These are phyloP conservation scores for Callyntrura guangdongensis DNA, from an alignment of 2,888 invertebrate genomes.

Conservation along the genomic window DNA sequence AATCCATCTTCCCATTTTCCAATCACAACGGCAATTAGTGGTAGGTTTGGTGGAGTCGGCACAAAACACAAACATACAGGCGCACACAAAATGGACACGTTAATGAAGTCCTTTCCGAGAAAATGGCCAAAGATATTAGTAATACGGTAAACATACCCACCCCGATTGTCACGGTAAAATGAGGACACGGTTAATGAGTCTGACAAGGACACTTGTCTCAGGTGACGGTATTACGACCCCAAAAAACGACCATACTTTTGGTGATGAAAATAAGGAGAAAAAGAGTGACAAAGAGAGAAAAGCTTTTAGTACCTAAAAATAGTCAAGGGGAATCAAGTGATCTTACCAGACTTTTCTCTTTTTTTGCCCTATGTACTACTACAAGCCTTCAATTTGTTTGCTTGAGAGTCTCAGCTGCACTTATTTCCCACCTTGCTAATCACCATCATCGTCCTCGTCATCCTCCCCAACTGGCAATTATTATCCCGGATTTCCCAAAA, in stretches of 20 bases:
- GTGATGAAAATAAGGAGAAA: not conserved
- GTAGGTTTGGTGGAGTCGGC: not conserved
- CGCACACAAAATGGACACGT: not conserved
- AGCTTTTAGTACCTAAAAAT: not conserved
- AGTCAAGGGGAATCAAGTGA: not conserved
- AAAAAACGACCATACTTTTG: not conserved
- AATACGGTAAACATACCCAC: not conserved
- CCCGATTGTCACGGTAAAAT: not conserved
- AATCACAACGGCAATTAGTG: slow-evolving; percentile 16
- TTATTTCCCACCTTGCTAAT: no score
- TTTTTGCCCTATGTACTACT: not conserved
- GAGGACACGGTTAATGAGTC: slow-evolving; percentile 8
- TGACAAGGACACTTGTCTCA: slow-evolving; percentile 28
- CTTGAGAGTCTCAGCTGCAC: no score
- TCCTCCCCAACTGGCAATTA: no score
- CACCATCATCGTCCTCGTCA: no score
- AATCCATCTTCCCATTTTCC: not conserved
- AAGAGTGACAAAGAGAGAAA: not conserved
- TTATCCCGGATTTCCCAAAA: no score
- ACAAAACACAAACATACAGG: not conserved
- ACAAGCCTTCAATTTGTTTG: not conserved
- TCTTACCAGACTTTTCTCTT: not conserved
- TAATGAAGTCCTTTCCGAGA: not conserved
- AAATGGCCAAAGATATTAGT: not conserved
- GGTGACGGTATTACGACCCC: not conserved